These are phyloP conservation scores for Xanthorhoe designata DNA, from an alignment of 2,888 invertebrate genomes.

Conservation along the genomic window DNA sequence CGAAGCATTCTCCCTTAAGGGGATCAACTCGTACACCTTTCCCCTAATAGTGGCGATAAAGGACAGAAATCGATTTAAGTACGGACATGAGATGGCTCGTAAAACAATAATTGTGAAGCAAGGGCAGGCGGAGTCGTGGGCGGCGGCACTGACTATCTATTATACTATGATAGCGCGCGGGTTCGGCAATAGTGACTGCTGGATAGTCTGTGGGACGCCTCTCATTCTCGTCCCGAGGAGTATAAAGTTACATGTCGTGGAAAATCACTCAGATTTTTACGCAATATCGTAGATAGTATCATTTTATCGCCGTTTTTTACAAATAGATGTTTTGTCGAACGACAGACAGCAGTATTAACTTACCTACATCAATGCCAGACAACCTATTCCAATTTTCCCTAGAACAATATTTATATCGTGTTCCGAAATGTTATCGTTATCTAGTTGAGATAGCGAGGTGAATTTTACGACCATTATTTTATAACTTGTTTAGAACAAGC, in stretches of 20 bases:
- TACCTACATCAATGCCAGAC: slow-evolving; percentile 4
- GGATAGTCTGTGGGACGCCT: neutral
- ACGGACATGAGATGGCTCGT: slow-evolving; percentile 23
- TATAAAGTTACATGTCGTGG: slow-evolving; percentile 10
- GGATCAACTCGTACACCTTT: too few species aligned
- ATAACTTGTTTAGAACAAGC: neutral
- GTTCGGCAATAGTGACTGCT: neutral
- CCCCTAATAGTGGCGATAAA: slow-evolving; percentile 21
- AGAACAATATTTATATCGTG: neutral
- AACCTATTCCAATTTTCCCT: neutral
- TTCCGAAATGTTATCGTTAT: neutral
- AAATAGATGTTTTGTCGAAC: neutral
- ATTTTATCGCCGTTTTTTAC: neutral
- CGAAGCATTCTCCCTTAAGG: too few species aligned
- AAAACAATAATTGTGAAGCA: slow-evolving; percentile 24
- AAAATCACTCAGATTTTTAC: slow-evolving; percentile 11
- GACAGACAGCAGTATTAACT: neutral
- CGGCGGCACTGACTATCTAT: neutral
- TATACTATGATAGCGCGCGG: neutral
- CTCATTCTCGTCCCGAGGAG: neutral
- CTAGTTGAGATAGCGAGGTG: neutral
- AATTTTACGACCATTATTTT: neutral
- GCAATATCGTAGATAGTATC: neutral
- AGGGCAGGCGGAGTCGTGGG: slow-evolving; percentile 20
- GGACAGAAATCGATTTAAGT: slow-evolving; percentile 26